Conservation (phyloP, 2,797 vertebrate genomes). For the Malurus splendens region DNA sequence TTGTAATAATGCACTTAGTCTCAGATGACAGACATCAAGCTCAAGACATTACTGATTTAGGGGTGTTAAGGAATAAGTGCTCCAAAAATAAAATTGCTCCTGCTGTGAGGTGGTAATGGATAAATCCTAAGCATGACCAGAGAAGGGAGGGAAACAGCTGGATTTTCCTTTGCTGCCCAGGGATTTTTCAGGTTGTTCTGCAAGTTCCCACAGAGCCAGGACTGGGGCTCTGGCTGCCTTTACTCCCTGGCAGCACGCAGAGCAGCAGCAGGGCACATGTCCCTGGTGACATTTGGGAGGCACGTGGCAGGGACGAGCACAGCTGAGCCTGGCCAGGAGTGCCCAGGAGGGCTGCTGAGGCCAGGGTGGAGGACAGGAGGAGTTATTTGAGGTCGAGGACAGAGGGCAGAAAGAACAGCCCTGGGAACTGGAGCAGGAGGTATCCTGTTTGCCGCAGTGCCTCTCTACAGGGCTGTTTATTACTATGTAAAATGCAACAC, state of each 20-base stretch:
- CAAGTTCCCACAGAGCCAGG: neutral
- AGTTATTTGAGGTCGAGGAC: neutral
- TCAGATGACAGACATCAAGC: neutral
- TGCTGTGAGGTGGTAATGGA: rapidly evolving
- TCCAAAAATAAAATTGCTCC: neutral
- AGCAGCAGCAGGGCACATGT: neutral
- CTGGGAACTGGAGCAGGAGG: neutral
- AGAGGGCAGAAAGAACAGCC: neutral
- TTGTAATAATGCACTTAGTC: neutral
- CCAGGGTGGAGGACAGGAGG: neutral
- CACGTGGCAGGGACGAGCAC: neutral
- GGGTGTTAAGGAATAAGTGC: neutral
- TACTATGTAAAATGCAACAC: neutral
- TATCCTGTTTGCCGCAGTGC: neutral
- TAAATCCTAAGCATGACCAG: neutral
- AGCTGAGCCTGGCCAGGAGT: neutral
- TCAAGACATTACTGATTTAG: neutral
- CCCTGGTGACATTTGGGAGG: neutral
- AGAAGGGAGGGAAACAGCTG: neutral
- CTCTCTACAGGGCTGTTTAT: neutral
- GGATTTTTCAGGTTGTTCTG: neutral
- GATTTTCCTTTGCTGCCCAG: neutral
- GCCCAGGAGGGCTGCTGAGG: neutral
- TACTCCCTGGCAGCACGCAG: rapidly evolving
- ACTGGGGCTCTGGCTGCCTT: rapidly evolving